Conservation (phyloP, 2,888 invertebrate genomes). For the Druceiella hillmani region DNA sequence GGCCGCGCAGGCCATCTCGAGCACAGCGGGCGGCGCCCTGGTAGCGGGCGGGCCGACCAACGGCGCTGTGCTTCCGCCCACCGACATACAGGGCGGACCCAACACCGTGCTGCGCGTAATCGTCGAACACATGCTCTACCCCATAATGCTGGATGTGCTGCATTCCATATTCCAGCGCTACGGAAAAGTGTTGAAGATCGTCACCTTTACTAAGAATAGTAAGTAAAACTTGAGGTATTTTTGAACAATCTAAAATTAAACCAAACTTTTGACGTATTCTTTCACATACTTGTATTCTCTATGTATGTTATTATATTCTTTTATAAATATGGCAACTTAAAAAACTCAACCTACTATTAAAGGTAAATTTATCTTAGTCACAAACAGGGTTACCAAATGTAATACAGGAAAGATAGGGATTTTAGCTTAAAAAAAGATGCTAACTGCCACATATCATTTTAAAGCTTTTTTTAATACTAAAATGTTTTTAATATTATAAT, state of each 20-base stretch:
- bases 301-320: not conserved
- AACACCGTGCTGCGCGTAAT: constrained; percentile 97
- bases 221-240: no score
- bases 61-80: constrained; percentile 37
- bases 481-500: no score
- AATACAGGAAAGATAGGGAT: no score
- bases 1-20: constrained; percentile 75
- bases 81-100: constrained; percentile 76
- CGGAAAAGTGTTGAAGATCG: constrained; percentile 98
- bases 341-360: not conserved
- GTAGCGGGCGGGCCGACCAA: constrained; percentile 59
- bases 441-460: no score
- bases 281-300: not conserved
- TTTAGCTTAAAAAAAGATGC: no score
- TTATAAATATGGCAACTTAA: not conserved
- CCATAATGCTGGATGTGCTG: constrained; percentile 95
- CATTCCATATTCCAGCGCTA: constrained; percentile 98
- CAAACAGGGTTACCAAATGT: no score
- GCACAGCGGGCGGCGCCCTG: constrained; percentile 55
- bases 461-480: no score
- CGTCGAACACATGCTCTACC: constrained; percentile 98
- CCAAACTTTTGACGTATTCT: no score
- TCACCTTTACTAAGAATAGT: constrained; percentile 99
- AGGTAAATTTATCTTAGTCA: no score
- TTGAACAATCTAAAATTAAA: no score